Percentiles rank a stretch among this genome's conserved stretches.
phyloP scores from a whole-genome alignment of 2,888 invertebrate species.

The Drosophila lutescens region DNA sequence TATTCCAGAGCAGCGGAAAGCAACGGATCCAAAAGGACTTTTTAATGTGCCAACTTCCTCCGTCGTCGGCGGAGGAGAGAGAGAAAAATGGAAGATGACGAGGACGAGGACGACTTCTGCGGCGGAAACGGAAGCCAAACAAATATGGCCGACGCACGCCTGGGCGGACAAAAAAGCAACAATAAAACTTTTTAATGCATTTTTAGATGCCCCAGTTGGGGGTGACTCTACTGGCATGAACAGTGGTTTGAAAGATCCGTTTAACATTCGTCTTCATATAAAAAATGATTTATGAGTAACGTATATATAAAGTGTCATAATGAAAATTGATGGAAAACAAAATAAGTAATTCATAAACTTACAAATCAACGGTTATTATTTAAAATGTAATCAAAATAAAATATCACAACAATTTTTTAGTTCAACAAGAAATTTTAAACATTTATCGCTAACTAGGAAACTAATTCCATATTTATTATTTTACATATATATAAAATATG shows the following conservation, averaged over 20 bases:
- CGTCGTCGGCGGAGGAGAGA: constrained; percentile 16
- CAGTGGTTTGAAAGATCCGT: constrained; percentile 33
- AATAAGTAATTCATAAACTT: neutral
- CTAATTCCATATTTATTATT: no score
- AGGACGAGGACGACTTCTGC: constrained; percentile 32
- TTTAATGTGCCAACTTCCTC: constrained; percentile 64
- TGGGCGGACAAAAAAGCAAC: constrained; percentile 49
- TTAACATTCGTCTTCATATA: neutral
- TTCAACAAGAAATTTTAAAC: no score
- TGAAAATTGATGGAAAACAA: neutral
- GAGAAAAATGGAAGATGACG: constrained; percentile 23
- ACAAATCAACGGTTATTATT: no score
- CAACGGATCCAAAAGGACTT: constrained; percentile 45
- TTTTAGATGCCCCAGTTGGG: constrained; percentile 50
- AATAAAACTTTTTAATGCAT: constrained; percentile 73
- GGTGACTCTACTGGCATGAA: constrained; percentile 12
- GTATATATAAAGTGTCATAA: neutral
- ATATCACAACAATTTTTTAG: no score
- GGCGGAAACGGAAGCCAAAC: constrained; percentile 74
- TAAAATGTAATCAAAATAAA: no score
- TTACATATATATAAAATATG: no score
- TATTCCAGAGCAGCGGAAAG: constrained; percentile 13
- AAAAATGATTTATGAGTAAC: constrained; percentile 14
- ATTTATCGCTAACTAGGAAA: no score
- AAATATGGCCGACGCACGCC: constrained; percentile 68